Conservation (phyloP, 2,113 vertebrate species). For the Melanocharis versteri region DNA sequence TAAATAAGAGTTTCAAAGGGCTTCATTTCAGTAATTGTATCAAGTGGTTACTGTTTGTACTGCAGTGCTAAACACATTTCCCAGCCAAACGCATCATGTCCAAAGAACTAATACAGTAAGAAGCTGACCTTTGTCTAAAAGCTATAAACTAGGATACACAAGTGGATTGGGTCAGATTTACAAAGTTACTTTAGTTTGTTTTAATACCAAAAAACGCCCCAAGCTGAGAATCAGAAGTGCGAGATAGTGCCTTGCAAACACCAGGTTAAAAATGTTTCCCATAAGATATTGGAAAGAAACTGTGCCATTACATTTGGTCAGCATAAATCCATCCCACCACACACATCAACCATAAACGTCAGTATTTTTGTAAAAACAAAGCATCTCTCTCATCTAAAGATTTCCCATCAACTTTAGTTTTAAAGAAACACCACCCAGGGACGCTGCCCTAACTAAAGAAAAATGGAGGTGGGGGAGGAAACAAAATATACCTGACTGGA, state of each 20-base stretch:
- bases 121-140: not conserved
- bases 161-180: not conserved
- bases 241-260: rapidly evolving
- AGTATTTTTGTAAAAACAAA: not conserved
- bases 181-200: not conserved
- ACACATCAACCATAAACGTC: rapidly evolving
- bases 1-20: not conserved
- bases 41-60: not conserved
- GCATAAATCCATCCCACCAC: not conserved
- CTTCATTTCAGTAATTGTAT: not conserved
- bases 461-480: rapidly evolving
- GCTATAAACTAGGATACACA: not conserved
- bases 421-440: not conserved
- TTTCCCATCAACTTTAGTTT: not conserved
- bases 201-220: not conserved
- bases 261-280: not conserved
- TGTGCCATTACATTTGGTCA: no score
- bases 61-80: not conserved
- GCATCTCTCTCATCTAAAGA: not conserved
- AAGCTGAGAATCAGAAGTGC: not conserved
- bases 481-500: rapidly evolving
- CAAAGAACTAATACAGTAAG: not conserved
- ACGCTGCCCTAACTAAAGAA: not conserved
- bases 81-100: not conserved
- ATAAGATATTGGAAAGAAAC: not conserved